Evolutionary conservation across 2,888 invertebrate species (phyloP), one percentile per base, ranked within the genome.

Genomic region (Lepidochrysops patricia): DNA sequence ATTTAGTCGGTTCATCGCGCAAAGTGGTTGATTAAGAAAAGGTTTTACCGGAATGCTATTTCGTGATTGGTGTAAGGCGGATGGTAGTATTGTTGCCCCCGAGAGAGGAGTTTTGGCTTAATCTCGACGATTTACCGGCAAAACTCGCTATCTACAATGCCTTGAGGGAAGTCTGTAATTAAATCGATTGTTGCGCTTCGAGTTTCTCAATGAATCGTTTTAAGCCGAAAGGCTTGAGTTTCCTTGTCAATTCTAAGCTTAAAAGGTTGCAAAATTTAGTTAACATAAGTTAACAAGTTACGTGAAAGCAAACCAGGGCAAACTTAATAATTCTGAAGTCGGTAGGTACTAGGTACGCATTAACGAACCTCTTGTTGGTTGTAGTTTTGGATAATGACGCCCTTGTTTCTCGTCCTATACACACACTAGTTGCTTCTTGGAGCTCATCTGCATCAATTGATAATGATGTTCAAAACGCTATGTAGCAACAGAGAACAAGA

Each of bases 161-260:
- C 29, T 32, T 27, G 0, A 27, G 32, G 19, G 13, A 54, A 54
- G 15, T 29, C 19, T 19, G 27, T 54, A 32, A 32, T 54, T 54
- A 54, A 54, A 54, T 54, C 52, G 52, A 15, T 52, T 54, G 15
- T 19, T 32, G 29, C 2, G 37, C 12, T 19, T 4, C 15, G 0
- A 54, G 32, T 57, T 37, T 54, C 15, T 12, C 32, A 54, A 54
- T 12, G 29, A 54, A 54, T 54, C 32, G 27, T 27, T 52, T 15
- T n/a, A n/a, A 4, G 50, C 12, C 5, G 4, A 26, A 26, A 26
- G 25, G 25, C 25, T 26, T 50, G 12, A 49, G n/a, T 25, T 12
- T n/a, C n/a, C 6, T 13, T n/a, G 25, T 25, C 6, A 26, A 26
- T n/a, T n/a, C n/a, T 50, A 26, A n/a, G 12, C n/a, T 26, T 26